Percentiles rank a stretch among this genome's conserved stretches.
Conservation (phyloP, 2,888 invertebrate genomes). For the Cosmopolites sordidus region DNA sequence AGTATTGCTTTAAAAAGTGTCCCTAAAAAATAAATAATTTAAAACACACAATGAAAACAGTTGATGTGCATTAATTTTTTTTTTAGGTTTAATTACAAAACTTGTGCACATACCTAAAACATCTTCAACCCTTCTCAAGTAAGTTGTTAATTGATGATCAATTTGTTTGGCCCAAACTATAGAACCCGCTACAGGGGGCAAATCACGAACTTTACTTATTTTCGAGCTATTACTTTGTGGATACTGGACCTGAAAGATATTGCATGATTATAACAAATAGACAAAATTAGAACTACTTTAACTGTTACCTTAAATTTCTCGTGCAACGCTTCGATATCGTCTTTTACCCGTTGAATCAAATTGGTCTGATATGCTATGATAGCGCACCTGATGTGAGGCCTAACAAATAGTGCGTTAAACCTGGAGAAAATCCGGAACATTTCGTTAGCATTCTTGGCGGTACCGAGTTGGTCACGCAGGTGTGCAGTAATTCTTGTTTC, state of each 20-base stretch:
- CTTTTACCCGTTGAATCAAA: slow-evolving; percentile 96
- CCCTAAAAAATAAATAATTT: no score
- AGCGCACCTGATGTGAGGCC: slow-evolving; percentile 97
- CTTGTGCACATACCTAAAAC: slow-evolving; percentile 68
- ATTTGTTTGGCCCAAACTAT: slow-evolving; percentile 99
- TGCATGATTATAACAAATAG: background rate
- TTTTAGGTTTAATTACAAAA: no score
- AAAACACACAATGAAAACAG: no score
- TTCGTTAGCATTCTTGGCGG: slow-evolving; percentile 98
- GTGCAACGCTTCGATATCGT: slow-evolving; percentile 96
- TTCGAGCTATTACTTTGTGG: slow-evolving; percentile 90
- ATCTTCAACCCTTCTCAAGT: slow-evolving; percentile 95
- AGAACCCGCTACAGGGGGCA: slow-evolving; percentile 96
- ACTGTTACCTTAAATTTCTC: slow-evolving; percentile 96
- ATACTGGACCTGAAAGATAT: slow-evolving; percentile 73
- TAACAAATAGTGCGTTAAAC: slow-evolving; percentile 97
- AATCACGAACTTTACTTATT: slow-evolving; percentile 85
- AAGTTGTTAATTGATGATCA: slow-evolving; percentile 93
- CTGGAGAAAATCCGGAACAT: slow-evolving; percentile 99
- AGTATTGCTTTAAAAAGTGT: no score
- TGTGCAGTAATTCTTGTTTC: slow-evolving; percentile 97
- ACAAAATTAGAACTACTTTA: slow-evolving; percentile 5
- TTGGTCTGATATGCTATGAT: slow-evolving; percentile 99
- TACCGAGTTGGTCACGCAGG: slow-evolving; percentile 91
- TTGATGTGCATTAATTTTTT: no score